Evolutionary conservation across 1,140 invertebrate species (phyloP).

Genomic region (Lucilia sericata): DNA sequence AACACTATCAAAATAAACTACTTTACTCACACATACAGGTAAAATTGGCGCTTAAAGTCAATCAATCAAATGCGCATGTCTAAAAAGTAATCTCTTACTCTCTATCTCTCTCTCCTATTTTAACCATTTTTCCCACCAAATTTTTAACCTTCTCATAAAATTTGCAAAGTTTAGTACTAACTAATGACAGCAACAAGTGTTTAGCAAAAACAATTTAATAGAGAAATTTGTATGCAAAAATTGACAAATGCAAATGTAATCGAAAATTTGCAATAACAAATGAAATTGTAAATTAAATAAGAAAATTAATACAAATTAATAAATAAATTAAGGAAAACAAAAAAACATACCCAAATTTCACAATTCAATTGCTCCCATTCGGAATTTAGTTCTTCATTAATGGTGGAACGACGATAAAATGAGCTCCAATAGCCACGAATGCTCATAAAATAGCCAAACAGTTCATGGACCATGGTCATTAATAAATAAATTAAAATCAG

Average conservation of each 20-base stretch:
- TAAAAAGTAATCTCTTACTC: too few relatives aligned
- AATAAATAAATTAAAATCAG: too few relatives aligned
- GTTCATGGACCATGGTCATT: constrained; percentile 16
- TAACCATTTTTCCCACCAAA: too few relatives aligned
- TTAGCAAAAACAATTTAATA: not conserved
- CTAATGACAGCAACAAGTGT: not conserved
- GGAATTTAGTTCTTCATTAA: constrained; percentile 46
- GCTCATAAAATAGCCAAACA: not conserved
- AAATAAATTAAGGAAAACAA: not conserved
- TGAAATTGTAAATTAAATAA: not conserved
- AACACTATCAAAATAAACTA: too few relatives aligned
- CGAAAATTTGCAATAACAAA: not conserved
- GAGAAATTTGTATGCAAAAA: not conserved
- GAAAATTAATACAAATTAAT: too few relatives aligned
- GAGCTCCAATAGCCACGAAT: constrained; percentile 35
- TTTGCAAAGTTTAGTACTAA: not conserved
- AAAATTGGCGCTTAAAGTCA: too few relatives aligned
- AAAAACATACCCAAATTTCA: constrained; percentile 47
- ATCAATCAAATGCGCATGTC: too few relatives aligned
- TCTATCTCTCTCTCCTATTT: too few relatives aligned
- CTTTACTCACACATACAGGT: too few relatives aligned
- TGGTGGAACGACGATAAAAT: constrained; percentile 40
- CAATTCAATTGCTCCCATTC: constrained; percentile 46
- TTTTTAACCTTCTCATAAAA: not conserved
- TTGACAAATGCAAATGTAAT: not conserved